Evolutionary conservation across 2,888 invertebrate species (phyloP).

Genomic region (Tipula vernalis): DNA sequence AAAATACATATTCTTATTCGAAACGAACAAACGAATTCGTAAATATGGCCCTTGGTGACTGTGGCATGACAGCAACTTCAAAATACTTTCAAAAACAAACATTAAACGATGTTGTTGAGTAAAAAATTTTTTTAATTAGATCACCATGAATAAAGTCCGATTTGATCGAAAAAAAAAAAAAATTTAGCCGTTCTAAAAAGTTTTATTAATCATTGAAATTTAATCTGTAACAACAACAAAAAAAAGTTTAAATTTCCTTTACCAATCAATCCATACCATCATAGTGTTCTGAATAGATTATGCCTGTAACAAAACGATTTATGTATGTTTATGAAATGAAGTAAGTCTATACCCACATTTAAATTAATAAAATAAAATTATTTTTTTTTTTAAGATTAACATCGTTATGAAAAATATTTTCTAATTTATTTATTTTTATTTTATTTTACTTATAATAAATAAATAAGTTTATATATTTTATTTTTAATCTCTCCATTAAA

Average conservation of each 20-base stretch:
- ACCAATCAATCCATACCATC: constrained; percentile 4
- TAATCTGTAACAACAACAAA: not conserved
- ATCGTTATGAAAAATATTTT: constrained; percentile 4
- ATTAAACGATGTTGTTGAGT: no score
- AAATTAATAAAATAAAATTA: not conserved
- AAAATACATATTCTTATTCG: no score
- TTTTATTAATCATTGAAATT: not conserved
- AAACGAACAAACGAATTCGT: no score
- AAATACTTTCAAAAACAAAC: no score
- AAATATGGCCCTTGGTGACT: no score
- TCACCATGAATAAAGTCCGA: not conserved
- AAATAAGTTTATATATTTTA: not conserved
- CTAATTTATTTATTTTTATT: not conserved
- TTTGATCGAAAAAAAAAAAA: not conserved
- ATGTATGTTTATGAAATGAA: not conserved
- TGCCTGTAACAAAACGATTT: not conserved
- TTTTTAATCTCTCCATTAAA: not conserved
- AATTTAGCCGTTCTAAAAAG: not conserved
- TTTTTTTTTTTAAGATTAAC: not conserved
- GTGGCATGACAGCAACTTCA: no score
- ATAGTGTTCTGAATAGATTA: not conserved
- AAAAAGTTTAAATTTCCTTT: not conserved
- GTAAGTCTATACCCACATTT: not conserved
- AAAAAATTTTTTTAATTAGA: not conserved
- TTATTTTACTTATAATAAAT: not conserved